These are phyloP conservation scores for Danio jaintianensis DNA, from an alignment of 2,797 vertebrate species.

Conservation along the genomic window DNA sequence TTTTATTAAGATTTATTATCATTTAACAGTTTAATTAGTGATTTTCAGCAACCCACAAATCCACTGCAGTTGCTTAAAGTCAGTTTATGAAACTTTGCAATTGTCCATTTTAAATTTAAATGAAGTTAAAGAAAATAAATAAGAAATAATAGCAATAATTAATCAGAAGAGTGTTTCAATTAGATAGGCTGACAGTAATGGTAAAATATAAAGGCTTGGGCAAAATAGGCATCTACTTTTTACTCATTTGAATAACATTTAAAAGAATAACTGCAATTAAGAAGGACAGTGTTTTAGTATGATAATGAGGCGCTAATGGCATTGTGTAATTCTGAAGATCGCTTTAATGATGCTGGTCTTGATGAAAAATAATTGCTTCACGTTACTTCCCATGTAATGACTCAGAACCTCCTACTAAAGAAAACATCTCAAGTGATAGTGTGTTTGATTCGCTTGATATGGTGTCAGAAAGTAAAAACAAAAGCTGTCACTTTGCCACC, in stretches of 20 bases:
- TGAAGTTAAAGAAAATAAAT: too few species aligned
- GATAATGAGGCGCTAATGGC: conserved; percentile 12
- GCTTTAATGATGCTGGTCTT: conserved; percentile 21
- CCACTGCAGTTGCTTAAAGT: too few species aligned
- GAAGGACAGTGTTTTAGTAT: background rate
- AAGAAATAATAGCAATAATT: too few species aligned
- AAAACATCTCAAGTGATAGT: conserved; percentile 18
- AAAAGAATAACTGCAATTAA: background rate
- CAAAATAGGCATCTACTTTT: background rate
- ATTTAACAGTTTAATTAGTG: too few species aligned
- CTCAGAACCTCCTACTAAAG: conserved; percentile 29
- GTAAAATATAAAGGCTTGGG: background rate
- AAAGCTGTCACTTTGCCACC: conserved; percentile 53
- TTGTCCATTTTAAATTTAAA: too few species aligned
- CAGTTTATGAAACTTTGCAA: too few species aligned
- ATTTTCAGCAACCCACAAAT: too few species aligned
- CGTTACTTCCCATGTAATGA: conserved; percentile 15
- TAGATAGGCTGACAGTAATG: background rate
- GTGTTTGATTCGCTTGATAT: conserved; percentile 25
- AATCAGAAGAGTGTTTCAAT: background rate
- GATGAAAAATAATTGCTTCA: conserved; percentile 20
- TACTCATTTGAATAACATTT: background rate
- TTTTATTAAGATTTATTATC: too few species aligned
- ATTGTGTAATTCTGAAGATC: conserved; percentile 13
- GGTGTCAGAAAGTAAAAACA: conserved; percentile 40